Evolutionary conservation across 2,797 vertebrate genomes (phyloP).

Genomic region (Oreochromis mossambicus): DNA sequence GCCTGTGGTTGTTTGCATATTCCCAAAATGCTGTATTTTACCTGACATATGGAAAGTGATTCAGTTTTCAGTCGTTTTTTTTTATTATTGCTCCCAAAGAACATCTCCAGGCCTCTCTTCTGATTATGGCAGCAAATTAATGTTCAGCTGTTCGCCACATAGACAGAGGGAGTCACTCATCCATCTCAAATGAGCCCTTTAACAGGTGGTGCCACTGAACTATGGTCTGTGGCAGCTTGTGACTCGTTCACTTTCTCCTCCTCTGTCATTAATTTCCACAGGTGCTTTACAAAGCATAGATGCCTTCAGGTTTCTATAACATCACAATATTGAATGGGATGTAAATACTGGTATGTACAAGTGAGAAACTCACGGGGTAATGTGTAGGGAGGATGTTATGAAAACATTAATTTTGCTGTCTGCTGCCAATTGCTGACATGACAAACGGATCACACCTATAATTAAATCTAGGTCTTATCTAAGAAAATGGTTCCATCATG

Average conservation of each 20-base stretch:
- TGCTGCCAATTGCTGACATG: neutral
- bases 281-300: neutral
- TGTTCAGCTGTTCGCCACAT: slow-evolving; percentile 13
- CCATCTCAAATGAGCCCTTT: slow-evolving; percentile 16
- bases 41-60: neutral
- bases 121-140: slow-evolving; percentile 4
- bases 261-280: slow-evolving; percentile 33
- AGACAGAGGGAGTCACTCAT: neutral
- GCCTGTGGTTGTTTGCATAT: neutral
- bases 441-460: neutral
- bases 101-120: neutral
- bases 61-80: neutral
- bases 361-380: neutral
- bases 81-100: neutral
- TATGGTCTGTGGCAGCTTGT: slow-evolving; percentile 2
- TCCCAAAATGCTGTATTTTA: neutral
- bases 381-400: slow-evolving; percentile 26
- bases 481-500: neutral
- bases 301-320: slow-evolving; percentile 23
- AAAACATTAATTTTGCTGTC: slow-evolving; percentile 15
- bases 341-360: slow-evolving; percentile 29
- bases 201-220: slow-evolving; percentile 44
- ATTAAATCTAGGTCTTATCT: neutral
- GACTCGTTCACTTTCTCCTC: slow-evolving; percentile 36
- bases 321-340: neutral